A percentile compares a stretch with the other conserved stretches of the same genome.
phyloP scores from a whole-genome alignment of 2,113 vertebrate species.

The Vulpes ferrilata region DNA sequence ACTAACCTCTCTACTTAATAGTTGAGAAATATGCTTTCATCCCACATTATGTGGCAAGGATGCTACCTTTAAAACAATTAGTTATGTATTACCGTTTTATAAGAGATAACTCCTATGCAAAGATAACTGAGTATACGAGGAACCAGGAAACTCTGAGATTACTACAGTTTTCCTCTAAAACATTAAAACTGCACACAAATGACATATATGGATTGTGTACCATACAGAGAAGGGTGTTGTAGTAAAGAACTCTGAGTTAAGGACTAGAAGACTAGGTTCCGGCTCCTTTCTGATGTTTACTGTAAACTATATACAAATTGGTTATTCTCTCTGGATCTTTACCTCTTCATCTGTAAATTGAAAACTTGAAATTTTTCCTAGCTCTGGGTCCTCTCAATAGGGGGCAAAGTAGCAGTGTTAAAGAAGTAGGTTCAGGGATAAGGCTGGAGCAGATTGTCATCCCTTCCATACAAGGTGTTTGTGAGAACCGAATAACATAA shows the following conservation, averaged over 20 bases:
- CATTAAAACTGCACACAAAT: not conserved
- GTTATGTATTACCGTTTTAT: not conserved
- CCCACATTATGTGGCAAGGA: not conserved
- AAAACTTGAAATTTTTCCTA: not conserved
- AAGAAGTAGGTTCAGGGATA: not conserved
- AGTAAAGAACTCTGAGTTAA: not conserved
- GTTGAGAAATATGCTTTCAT: conserved; percentile 4
- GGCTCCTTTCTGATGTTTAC: not conserved
- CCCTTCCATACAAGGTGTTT: not conserved
- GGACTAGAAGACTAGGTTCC: not conserved
- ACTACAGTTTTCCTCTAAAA: not conserved
- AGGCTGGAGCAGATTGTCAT: not conserved
- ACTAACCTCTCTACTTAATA: not conserved
- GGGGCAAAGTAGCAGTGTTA: not conserved
- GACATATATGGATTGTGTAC: not conserved
- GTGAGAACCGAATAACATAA: not conserved
- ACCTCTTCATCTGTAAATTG: not conserved
- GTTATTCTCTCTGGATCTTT: not conserved
- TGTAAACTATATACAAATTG: not conserved
- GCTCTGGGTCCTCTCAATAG: not conserved
- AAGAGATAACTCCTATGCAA: not conserved
- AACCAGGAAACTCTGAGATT: not conserved
- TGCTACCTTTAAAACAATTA: not conserved
- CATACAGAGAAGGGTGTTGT: not conserved
- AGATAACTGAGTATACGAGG: not conserved